Conservation (phyloP, 2,888 invertebrate genomes). For the Vannuccia rotundouncinata region DNA sequence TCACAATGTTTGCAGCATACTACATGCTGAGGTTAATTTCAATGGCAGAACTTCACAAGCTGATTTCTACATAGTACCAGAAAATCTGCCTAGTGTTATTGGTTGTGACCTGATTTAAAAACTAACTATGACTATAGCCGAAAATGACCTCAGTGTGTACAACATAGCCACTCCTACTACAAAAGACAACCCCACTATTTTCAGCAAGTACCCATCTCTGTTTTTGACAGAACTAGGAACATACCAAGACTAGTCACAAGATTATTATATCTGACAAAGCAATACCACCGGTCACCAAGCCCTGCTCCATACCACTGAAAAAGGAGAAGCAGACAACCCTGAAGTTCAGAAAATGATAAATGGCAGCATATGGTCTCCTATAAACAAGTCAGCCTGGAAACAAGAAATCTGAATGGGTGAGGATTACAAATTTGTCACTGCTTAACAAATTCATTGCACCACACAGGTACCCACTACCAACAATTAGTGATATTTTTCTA, state of each 20-base stretch:
- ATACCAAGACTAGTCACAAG: background rate
- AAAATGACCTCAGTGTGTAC: background rate
- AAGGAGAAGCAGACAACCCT: background rate
- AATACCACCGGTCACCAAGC: background rate
- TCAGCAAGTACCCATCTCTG: background rate
- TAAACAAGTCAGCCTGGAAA: background rate
- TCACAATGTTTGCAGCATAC: background rate
- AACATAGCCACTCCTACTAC: background rate
- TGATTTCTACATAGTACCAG: background rate
- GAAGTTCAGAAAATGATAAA: background rate
- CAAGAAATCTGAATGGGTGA: background rate
- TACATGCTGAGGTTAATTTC: background rate
- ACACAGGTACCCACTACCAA: too few species aligned
- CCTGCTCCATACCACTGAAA: background rate
- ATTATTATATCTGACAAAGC: background rate
- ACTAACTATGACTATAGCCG: background rate
- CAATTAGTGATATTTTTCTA: too few species aligned
- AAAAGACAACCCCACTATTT: background rate
- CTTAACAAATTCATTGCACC: background rate
- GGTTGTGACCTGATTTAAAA: constrained; percentile 2
- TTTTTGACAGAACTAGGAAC: background rate
- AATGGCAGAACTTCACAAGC: background rate
- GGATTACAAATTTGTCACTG: background rate
- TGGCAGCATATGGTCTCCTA: background rate
- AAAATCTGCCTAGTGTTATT: background rate